A percentile compares a stretch with the other conserved stretches of the same genome.
These are phyloP conservation scores for Eleginops maclovinus DNA, from an alignment of 2,113 vertebrate species.

Conservation along the genomic window DNA sequence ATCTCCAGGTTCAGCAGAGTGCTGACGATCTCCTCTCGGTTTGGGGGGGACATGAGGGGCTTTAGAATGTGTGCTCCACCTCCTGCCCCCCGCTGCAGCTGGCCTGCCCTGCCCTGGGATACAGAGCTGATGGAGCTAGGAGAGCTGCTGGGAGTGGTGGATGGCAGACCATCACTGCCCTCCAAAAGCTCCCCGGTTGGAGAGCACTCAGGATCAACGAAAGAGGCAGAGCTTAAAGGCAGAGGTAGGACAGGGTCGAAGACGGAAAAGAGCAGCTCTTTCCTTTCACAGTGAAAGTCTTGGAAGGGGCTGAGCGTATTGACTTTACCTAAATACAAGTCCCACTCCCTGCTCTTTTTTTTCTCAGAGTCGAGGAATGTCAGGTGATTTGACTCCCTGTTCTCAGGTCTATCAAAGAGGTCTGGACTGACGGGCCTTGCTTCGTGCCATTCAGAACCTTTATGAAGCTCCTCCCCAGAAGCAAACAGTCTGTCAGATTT, in stretches of 20 bases:
- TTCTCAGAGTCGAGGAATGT: constrained; percentile 83
- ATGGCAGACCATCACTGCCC: constrained; percentile 86
- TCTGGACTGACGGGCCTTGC: constrained; percentile 86
- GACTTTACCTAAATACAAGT: constrained; percentile 83
- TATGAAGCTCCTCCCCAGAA: constrained; percentile 81
- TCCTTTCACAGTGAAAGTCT: constrained; percentile 91
- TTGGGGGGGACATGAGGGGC: constrained; percentile 97
- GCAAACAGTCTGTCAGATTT: constrained; percentile 45
- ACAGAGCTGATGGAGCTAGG: constrained; percentile 94
- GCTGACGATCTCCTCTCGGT: constrained; percentile 94
- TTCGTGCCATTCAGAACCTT: constrained; percentile 79
- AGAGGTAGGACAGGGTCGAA: constrained; percentile 84
- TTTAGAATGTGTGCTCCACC: constrained; percentile 89
- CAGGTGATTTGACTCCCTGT: constrained; percentile 81
- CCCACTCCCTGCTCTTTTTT: constrained; percentile 85
- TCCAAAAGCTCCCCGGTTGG: constrained; percentile 90
- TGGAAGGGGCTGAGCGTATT: constrained; percentile 89
- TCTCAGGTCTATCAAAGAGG: constrained; percentile 89
- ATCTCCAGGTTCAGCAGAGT: constrained; percentile 93
- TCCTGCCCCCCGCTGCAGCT: constrained; percentile 87
- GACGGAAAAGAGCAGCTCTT: constrained; percentile 84
- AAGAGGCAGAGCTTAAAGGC: constrained; percentile 87
- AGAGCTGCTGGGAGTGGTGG: constrained; percentile 94
- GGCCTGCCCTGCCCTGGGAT: constrained; percentile 89
- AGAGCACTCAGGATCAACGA: constrained; percentile 88